Conservation (phyloP, 2,888 invertebrate genomes). For the Acrobasis repandana region DNA sequence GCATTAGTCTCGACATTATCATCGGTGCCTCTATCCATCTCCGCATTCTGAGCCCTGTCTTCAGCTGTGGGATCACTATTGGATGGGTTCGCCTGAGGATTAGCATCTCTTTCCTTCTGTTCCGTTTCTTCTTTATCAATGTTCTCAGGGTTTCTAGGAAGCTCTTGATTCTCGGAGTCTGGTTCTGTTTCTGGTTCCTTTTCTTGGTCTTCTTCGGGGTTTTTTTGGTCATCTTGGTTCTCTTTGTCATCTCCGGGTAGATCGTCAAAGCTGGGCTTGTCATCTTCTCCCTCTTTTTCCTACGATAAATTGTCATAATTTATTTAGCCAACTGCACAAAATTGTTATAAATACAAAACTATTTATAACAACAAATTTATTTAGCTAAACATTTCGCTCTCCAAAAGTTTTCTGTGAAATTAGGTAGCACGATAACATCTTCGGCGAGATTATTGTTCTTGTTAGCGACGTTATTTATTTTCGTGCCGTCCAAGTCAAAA, state of each 20-base stretch:
- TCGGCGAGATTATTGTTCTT: too few relatives aligned
- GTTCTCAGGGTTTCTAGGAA: constrained; percentile 69
- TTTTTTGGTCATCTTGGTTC: constrained; percentile 48
- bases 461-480: too few relatives aligned
- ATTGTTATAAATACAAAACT: too few relatives aligned
- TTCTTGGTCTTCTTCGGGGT: constrained; percentile 50
- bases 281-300: constrained; percentile 29
- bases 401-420: too few relatives aligned
- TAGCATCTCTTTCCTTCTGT: constrained; percentile 70
- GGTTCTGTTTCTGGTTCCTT: constrained; percentile 38
- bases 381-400: too few relatives aligned
- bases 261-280: constrained; percentile 50
- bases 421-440: too few relatives aligned
- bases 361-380: too few relatives aligned
- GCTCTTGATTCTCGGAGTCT: constrained; percentile 55
- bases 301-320: background rate
- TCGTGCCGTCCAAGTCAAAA: background rate
- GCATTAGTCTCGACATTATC: constrained; percentile 78
- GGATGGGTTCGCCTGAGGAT: constrained; percentile 78
- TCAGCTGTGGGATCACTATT: constrained; percentile 74
- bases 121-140: constrained; percentile 69
- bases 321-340: background rate
- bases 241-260: constrained; percentile 43
- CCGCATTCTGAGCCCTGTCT: constrained; percentile 76
- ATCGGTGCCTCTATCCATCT: constrained; percentile 69